Evolutionary conservation across 2,113 vertebrate species (phyloP).

Genomic region (Pelodiscus sinensis): DNA sequence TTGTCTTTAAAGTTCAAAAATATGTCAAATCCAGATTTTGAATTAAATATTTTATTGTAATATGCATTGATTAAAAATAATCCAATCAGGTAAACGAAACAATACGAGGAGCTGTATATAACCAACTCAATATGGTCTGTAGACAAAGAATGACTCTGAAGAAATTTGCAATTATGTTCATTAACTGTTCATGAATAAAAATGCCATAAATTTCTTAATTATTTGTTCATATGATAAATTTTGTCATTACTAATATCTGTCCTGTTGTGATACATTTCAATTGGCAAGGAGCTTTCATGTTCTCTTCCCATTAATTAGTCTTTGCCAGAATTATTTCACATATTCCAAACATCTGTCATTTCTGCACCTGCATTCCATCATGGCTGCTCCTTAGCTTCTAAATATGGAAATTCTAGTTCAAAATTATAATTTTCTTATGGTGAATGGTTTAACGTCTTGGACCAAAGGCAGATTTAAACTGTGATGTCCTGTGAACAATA

Average conservation of each 20-base stretch:
- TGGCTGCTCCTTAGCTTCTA: background rate
- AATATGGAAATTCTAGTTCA: background rate
- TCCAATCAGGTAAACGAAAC: background rate
- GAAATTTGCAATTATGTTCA: background rate
- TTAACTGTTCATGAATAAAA: background rate
- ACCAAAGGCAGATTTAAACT: background rate
- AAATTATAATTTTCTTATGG: background rate
- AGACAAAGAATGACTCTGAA: background rate
- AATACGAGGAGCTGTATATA: background rate
- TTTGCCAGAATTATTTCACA: background rate
- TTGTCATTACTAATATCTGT: background rate
- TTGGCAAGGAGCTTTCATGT: background rate
- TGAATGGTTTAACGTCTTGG: background rate
- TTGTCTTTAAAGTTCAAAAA: background rate
- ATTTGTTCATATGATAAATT: background rate
- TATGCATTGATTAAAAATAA: background rate
- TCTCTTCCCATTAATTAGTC: rapidly evolving
- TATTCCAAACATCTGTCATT: background rate
- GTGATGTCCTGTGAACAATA: background rate
- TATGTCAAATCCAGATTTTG: rapidly evolving
- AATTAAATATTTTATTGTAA: background rate
- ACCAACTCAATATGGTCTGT: background rate
- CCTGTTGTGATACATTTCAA: background rate
- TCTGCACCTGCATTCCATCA: background rate
- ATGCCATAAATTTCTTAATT: background rate